These are phyloP conservation scores for Choristoneura rosaceana DNA, from an alignment of 2,888 invertebrate genomes.

Conservation along the genomic window DNA sequence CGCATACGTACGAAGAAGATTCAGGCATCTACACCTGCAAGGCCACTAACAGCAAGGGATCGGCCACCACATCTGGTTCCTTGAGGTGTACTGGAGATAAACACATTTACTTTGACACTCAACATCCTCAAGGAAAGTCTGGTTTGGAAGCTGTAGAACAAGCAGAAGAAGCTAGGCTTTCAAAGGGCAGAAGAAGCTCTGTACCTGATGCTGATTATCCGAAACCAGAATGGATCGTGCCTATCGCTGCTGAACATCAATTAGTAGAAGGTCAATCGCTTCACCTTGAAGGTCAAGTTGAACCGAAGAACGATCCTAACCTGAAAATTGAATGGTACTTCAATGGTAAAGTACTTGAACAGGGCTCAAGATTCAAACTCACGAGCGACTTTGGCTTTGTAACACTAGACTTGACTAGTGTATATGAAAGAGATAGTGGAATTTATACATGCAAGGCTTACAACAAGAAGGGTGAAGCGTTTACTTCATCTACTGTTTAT, in stretches of 20 bases:
- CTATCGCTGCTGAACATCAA: constrained; percentile 92
- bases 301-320: constrained; percentile 96
- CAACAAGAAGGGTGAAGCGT: constrained; percentile 95
- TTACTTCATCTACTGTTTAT: constrained; percentile 95
- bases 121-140: constrained; percentile 97
- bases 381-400: constrained; percentile 98
- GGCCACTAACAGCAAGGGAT: constrained; percentile 94
- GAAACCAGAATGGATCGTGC: constrained; percentile 94
- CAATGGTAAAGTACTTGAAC: constrained; percentile 94
- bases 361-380: constrained; percentile 95
- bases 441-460: constrained; percentile 96
- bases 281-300: constrained; percentile 97
- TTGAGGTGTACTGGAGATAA: constrained; percentile 93
- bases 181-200: constrained; percentile 88
- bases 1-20: constrained; percentile 95
- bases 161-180: constrained; percentile 93
- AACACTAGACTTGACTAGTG: constrained; percentile 95
- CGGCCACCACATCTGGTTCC: constrained; percentile 95
- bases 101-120: constrained; percentile 94
- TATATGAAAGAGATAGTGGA: constrained; percentile 97
- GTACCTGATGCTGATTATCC: constrained; percentile 92
- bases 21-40: constrained; percentile 96
- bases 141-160: constrained; percentile 96
- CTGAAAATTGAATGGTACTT: constrained; percentile 97
- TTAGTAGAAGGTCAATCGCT: constrained; percentile 93